Evolutionary conservation across 2,797 vertebrate genomes (phyloP).

Genomic region (Syngnathus acus): DNA sequence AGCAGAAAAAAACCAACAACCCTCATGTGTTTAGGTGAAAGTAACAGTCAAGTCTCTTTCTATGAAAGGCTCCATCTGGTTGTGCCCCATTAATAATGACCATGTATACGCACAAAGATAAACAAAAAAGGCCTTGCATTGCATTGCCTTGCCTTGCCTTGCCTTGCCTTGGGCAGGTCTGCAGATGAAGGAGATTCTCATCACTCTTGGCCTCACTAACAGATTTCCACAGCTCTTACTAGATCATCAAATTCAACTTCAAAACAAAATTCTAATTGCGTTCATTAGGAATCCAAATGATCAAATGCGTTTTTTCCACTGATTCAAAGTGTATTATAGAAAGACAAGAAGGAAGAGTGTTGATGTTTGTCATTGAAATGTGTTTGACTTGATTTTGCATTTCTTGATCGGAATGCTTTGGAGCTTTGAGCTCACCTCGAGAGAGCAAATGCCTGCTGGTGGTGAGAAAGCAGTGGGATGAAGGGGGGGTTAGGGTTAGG

Average conservation of each 20-base stretch:
- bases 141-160: neutral
- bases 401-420: neutral
- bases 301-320: no score
- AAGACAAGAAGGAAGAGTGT: no score
- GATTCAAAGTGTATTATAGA: no score
- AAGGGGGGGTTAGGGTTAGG: slow-evolving; percentile 24
- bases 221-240: neutral
- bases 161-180: neutral
- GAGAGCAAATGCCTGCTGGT: slow-evolving; percentile 12
- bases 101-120: slow-evolving; percentile 43
- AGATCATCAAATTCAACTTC: neutral
- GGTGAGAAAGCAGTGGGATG: slow-evolving; percentile 7
- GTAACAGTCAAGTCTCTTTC: slow-evolving; percentile 11
- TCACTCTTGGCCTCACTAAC: slow-evolving; percentile 5
- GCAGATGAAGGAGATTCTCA: slow-evolving; percentile 23
- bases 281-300: no score
- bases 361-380: no score
- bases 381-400: neutral
- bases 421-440: neutral
- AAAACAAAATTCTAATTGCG: no score
- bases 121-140: slow-evolving; percentile 38
- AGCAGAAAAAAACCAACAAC: no score
- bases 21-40: slow-evolving; percentile 24
- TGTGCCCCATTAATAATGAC: slow-evolving; percentile 50
- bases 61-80: slow-evolving; percentile 43